phyloP scores from a whole-genome alignment of 2,797 vertebrate species.

The Melanogrammus aeglefinus region DNA sequence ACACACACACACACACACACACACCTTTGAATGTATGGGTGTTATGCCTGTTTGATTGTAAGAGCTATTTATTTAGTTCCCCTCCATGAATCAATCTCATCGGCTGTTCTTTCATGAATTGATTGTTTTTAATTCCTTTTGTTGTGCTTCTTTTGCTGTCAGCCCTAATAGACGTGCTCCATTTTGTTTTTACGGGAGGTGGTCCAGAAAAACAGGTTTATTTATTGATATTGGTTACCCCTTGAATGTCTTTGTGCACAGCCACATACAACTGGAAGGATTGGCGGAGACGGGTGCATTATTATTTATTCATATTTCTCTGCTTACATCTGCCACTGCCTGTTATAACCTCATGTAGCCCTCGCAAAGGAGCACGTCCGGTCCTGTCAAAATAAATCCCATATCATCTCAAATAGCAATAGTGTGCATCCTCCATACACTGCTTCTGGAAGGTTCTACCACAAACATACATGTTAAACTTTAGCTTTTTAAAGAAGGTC shows the following conservation, averaged over 20 bases:
- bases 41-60: neutral
- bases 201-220: neutral
- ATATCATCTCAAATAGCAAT: neutral
- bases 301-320: conserved; percentile 3
- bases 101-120: neutral
- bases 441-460: neutral
- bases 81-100: neutral
- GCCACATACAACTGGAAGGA: neutral
- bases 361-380: neutral
- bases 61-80: neutral
- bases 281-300: neutral
- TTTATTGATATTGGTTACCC: neutral
- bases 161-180: neutral
- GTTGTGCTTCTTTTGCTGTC: neutral
- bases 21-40: neutral
- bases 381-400: neutral
- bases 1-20: neutral
- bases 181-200: neutral
- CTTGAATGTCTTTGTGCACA: neutral
- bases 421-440: neutral
- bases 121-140: neutral
- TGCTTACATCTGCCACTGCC: neutral
- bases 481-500: neutral
- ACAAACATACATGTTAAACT: neutral
- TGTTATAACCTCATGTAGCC: neutral